A percentile compares a stretch with the other conserved stretches of the same genome.
phyloP scores from a whole-genome alignment of 2,113 vertebrate species.

The Tachycineta bicolor region DNA sequence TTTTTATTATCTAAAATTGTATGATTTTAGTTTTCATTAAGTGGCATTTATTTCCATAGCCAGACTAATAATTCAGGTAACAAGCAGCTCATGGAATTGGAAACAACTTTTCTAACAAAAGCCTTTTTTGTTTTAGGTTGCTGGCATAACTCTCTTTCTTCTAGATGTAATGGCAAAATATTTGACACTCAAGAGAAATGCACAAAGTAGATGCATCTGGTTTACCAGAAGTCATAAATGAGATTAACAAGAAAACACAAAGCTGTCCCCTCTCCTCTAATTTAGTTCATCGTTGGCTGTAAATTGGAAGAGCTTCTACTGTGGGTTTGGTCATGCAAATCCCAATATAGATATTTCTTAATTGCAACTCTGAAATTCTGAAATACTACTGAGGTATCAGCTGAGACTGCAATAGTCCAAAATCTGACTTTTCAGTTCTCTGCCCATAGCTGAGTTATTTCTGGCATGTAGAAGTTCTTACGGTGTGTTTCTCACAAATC shows the following conservation, averaged over 20 bases:
- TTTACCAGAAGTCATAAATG: neutral
- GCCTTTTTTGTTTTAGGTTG: neutral
- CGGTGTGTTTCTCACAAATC: neutral
- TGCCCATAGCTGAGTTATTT: neutral
- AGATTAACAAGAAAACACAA: neutral
- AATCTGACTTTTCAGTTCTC: neutral
- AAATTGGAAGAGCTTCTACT: neutral
- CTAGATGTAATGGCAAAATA: neutral
- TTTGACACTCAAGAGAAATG: neutral
- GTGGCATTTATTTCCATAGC: neutral
- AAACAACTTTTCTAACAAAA: neutral
- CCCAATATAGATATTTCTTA: neutral
- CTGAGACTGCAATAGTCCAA: neutral
- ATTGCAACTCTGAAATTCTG: neutral
- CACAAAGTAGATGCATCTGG: neutral
- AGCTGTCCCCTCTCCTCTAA: neutral
- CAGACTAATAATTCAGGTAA: neutral
- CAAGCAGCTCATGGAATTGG: neutral
- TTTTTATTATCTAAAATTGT: neutral
- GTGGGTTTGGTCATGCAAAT: neutral
- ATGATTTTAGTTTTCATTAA: neutral
- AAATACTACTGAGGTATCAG: neutral
- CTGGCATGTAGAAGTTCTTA: neutral
- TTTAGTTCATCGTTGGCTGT: neutral
- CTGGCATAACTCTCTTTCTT: neutral